Conservation (phyloP, 2,797 vertebrate species). For the Hapalemur alaotrensis region DNA sequence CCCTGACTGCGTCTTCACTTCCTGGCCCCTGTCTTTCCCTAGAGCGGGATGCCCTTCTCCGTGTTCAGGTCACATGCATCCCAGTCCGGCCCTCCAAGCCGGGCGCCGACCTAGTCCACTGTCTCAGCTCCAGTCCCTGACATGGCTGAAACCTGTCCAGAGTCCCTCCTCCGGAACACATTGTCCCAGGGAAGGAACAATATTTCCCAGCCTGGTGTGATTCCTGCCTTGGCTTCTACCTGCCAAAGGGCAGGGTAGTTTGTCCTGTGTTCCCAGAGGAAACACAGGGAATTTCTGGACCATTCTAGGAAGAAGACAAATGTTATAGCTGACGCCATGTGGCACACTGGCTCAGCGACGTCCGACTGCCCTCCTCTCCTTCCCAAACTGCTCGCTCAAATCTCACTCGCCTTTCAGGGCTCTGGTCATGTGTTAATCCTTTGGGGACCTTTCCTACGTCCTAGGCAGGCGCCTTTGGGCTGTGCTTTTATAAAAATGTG, state of each 20-base stretch:
- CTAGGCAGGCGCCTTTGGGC: background rate
- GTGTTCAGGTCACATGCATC: background rate
- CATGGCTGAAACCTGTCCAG: background rate
- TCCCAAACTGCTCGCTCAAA: background rate
- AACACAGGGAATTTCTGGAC: background rate
- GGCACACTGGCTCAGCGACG: too few species aligned
- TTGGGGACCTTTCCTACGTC: background rate
- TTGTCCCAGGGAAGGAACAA: background rate
- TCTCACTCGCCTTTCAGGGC: background rate
- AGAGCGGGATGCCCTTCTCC: background rate
- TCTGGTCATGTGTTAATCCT: background rate
- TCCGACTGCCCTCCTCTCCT: background rate
- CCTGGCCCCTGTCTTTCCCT: background rate
- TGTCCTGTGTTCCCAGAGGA: background rate
- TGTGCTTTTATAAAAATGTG: background rate
- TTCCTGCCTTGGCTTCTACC: background rate
- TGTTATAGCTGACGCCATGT: rapidly evolving
- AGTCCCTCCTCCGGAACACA: background rate
- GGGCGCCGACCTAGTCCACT: background rate
- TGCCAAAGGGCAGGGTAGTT: rapidly evolving
- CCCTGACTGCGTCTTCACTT: background rate
- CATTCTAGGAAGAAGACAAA: too few species aligned
- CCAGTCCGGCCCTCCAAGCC: too few species aligned
- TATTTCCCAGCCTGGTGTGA: background rate
- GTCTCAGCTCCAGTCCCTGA: background rate